A percentile compares a stretch with the other conserved stretches of the same genome.
phyloP scores from a whole-genome alignment of 23 tunicate genomes.

The Trididemnum miniatum region DNA sequence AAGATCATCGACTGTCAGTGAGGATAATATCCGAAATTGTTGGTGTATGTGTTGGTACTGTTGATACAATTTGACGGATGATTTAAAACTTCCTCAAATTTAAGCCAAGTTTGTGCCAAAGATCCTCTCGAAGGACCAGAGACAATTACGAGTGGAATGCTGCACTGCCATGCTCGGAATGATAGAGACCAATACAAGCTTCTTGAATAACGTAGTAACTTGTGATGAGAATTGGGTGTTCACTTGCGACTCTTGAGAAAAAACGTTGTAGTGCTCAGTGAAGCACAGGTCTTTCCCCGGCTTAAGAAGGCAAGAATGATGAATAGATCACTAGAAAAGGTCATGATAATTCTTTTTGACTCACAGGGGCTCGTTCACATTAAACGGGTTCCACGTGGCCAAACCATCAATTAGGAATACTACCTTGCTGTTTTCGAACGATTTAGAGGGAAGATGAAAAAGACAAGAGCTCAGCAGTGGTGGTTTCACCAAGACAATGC shows the following conservation, averaged over 20 bases:
- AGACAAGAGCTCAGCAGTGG: slow-evolving; percentile 24
- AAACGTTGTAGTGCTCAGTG: slow-evolving; percentile 29
- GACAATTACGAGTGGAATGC: slow-evolving; percentile 27
- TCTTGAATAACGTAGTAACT: slow-evolving; percentile 26
- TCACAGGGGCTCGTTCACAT: slow-evolving; percentile 15
- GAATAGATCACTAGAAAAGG: slow-evolving; percentile 10
- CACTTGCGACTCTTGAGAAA: slow-evolving; percentile 11
- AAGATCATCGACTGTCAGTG: slow-evolving; percentile 21
- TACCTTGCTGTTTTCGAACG: slow-evolving; percentile 23
- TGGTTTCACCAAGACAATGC: slow-evolving; percentile 12
- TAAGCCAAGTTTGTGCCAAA: slow-evolving; percentile 30
- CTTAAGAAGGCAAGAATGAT: slow-evolving; percentile 6
- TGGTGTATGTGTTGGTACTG: slow-evolving; percentile 14
- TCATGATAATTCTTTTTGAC: slow-evolving; percentile 8
- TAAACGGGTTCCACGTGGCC: slow-evolving; percentile 8
- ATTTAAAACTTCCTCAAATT: slow-evolving; percentile 10
- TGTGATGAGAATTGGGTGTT: slow-evolving; percentile 25
- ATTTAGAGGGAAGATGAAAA: slow-evolving; percentile 15
- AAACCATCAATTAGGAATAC: slow-evolving; percentile 12
- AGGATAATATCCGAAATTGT: slow-evolving; percentile 22
- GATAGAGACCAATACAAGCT: slow-evolving; percentile 3
- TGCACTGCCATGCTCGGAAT: slow-evolving; percentile 19
- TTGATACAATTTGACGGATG: slow-evolving; percentile 16
- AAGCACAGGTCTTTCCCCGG: slow-evolving; percentile 8
- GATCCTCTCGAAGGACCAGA: slow-evolving; percentile 19